Conservation (phyloP, 2,888 invertebrate genomes). For the Chymomyza caudatula region DNA sequence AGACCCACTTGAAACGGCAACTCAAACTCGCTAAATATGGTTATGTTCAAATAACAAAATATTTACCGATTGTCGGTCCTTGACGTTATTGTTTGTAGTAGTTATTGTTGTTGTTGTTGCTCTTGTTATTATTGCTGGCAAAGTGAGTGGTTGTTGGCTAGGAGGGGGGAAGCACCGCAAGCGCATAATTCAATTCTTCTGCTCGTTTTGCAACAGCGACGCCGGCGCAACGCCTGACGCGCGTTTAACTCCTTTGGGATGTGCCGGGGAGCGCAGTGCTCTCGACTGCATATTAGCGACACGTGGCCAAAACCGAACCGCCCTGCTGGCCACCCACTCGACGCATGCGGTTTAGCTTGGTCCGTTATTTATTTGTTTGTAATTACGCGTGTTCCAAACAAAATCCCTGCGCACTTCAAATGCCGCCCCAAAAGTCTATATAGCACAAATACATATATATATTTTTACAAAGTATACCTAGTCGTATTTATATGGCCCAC, state of each 20-base stretch:
- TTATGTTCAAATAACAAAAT: conserved; percentile 72
- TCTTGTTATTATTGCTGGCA: background rate
- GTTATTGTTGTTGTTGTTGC: conserved; percentile 6
- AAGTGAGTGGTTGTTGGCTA: background rate
- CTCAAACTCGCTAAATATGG: conserved; percentile 70
- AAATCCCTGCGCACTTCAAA: conserved; percentile 66
- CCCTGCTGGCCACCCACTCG: conserved; percentile 6
- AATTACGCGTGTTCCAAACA: conserved; percentile 72
- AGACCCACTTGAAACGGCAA: conserved; percentile 41
- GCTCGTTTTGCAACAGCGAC: conserved; percentile 65
- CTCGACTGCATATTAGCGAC: conserved; percentile 55
- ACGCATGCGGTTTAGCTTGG: conserved; percentile 54
- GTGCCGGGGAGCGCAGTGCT: conserved; percentile 26
- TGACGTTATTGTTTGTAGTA: conserved; percentile 17
- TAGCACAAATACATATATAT: conserved; percentile 1
- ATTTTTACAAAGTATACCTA: background rate
- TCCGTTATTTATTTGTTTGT: conserved; percentile 73
- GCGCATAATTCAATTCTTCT: conserved; percentile 77
- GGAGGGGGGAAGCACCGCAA: conserved; percentile 66
- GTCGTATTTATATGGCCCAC: conserved; percentile 1
- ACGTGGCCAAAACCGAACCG: conserved; percentile 48
- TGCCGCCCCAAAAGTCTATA: conserved; percentile 23
- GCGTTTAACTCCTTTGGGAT: conserved; percentile 52
- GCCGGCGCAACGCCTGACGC: conserved; percentile 48
- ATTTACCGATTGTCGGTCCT: conserved; percentile 74